These are phyloP conservation scores for Drosophila tristis DNA, from an alignment of 1,140 invertebrate genomes.

Conservation along the genomic window DNA sequence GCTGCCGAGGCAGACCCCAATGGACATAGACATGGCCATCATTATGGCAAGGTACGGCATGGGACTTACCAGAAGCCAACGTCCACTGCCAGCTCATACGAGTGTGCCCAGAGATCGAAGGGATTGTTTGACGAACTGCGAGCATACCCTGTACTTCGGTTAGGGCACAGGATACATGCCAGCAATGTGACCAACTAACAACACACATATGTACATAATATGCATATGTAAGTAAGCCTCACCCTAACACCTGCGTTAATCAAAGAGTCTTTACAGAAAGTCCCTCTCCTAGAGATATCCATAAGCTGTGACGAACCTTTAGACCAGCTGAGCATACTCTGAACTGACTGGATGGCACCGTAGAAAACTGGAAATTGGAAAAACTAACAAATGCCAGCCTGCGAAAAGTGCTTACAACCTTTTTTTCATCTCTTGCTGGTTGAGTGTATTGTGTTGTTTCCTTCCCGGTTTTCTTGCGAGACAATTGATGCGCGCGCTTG, in stretches of 20 bases:
- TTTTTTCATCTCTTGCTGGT: constrained; percentile 21
- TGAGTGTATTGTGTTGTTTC: background rate
- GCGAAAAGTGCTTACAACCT: constrained; percentile 55
- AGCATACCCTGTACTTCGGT: no score
- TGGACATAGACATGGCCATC: constrained; percentile 57
- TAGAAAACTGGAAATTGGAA: constrained; percentile 35
- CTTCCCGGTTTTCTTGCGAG: constrained; percentile 12
- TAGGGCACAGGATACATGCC: no score
- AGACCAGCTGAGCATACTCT: constrained; percentile 2
- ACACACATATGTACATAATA: no score
- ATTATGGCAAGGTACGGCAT: constrained; percentile 39
- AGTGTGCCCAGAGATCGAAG: no score
- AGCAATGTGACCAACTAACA: no score
- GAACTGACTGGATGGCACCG: background rate
- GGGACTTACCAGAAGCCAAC: constrained; percentile 7
- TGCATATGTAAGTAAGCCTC: no score
- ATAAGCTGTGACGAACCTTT: no score
- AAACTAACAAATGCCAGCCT: constrained; percentile 45
- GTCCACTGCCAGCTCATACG: background rate
- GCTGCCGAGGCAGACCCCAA: constrained; percentile 22
- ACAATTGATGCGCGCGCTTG: constrained; percentile 47
- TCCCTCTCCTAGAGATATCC: background rate
- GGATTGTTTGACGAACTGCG: no score
- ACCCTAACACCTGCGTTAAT: background rate
- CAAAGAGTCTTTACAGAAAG: constrained; percentile 11